These are phyloP conservation scores for Stratiolaelaps scimitus DNA, from an alignment of 1,140 invertebrate genomes.

Conservation along the genomic window DNA sequence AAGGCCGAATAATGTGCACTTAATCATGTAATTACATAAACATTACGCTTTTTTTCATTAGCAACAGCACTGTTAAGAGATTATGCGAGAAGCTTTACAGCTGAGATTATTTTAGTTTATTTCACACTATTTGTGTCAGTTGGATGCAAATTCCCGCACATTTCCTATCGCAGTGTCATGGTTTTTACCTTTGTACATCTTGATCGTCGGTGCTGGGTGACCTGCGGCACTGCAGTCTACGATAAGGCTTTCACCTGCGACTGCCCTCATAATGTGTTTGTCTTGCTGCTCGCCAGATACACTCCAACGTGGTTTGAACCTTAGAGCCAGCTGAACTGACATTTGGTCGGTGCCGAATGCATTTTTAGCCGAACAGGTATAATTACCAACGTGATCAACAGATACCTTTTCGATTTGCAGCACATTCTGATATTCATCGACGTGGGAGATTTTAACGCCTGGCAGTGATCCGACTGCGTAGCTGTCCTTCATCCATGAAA, in stretches of 20 bases:
- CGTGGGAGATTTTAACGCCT: not conserved
- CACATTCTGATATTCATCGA: conserved; percentile 7
- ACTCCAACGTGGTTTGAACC: not conserved
- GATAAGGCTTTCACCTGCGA: not conserved
- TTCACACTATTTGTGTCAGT: no score
- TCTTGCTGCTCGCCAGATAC: not conserved
- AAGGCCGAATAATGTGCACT: no score
- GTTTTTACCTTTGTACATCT: not conserved
- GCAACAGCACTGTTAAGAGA: no score
- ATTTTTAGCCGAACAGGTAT: conserved; percentile 60
- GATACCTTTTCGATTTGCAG: conserved; percentile 16
- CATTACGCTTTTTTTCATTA: no score
- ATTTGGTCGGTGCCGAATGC: conserved; percentile 49
- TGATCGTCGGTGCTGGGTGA: not conserved
- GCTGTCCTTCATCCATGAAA: conserved; percentile 8
- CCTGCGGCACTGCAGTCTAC: not conserved
- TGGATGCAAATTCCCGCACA: no score
- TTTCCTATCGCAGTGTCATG: no score
- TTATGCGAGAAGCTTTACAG: no score
- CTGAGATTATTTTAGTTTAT: no score
- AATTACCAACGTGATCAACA: conserved; percentile 53
- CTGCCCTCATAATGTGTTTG: not conserved
- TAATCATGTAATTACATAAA: no score
- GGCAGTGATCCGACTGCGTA: not conserved
- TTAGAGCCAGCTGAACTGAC: conserved; percentile 13